phyloP scores from a whole-genome alignment of 2,888 invertebrate genomes.

The Encarsia formosa region DNA sequence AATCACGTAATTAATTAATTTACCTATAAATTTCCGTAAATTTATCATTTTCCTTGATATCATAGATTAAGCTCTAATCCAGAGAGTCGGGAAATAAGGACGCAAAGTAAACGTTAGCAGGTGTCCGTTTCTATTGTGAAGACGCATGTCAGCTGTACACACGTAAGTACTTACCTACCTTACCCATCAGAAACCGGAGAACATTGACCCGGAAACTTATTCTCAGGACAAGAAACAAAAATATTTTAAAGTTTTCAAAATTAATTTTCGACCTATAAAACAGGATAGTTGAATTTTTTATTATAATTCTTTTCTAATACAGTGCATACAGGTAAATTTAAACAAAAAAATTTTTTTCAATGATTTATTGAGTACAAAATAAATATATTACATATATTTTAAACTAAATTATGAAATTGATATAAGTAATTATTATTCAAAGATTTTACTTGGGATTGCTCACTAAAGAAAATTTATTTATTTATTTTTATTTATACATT shows the following conservation, averaged over 20 bases:
- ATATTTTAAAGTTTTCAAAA: too few species aligned
- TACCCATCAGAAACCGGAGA: too few species aligned
- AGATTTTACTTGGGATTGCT: too few species aligned
- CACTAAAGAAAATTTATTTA: too few species aligned
- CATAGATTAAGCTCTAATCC: constrained; percentile 30
- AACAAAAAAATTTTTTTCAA: background rate
- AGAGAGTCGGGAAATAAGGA: constrained; percentile 26
- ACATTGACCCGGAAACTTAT: too few species aligned
- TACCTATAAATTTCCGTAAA: constrained; percentile 50
- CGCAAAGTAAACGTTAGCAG: constrained; percentile 45
- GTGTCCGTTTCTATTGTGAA: constrained; percentile 43
- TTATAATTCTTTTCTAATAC: background rate
- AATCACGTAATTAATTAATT: background rate
- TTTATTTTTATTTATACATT: background rate
- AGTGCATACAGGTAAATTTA: background rate
- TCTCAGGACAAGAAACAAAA: too few species aligned
- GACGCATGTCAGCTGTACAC: too few species aligned
- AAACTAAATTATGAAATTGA: background rate
- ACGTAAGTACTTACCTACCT: too few species aligned
- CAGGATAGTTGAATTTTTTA: too few species aligned
- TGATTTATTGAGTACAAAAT: background rate
- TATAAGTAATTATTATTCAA: too few species aligned
- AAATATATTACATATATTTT: background rate
- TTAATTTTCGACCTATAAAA: too few species aligned
- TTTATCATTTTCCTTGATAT: constrained; percentile 46